phyloP scores from a whole-genome alignment of 53 echinoderm and acorn worm genomes.

The Holothuria scabra region DNA sequence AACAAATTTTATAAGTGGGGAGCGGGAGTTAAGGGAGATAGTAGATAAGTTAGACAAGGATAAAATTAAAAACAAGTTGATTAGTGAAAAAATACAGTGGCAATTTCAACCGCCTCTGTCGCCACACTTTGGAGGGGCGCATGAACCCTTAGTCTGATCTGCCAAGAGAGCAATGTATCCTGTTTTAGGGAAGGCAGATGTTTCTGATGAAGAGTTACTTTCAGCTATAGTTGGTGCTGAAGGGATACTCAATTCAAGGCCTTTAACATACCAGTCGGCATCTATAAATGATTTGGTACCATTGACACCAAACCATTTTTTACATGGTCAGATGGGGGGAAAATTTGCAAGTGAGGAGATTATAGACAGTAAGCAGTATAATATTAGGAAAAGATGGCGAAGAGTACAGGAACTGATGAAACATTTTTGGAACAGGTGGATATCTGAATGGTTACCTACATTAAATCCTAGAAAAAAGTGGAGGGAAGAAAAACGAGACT shows the following conservation, averaged over 20 bases:
- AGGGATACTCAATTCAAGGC: slow-evolving; percentile 46
- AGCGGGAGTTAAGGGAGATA: slow-evolving; percentile 39
- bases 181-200: slow-evolving; percentile 31
- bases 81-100: slow-evolving; percentile 29
- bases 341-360: slow-evolving; percentile 35
- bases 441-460: slow-evolving; percentile 45
- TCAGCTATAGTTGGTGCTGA: slow-evolving; percentile 47
- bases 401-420: slow-evolving; percentile 37
- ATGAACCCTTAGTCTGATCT: slow-evolving; percentile 31
- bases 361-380: slow-evolving; percentile 15
- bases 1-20: slow-evolving; percentile 33
- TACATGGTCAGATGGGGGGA: slow-evolving; percentile 47
- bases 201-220: slow-evolving; percentile 38
- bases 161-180: slow-evolving; percentile 48
- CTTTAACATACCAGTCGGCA: slow-evolving; percentile 40
- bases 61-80: slow-evolving; percentile 14
- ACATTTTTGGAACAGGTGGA: slow-evolving; percentile 48
- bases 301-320: slow-evolving; percentile 35
- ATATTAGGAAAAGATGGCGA: slow-evolving; percentile 37
- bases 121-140: slow-evolving; percentile 46
- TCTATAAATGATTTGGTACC: slow-evolving; percentile 35
- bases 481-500: slow-evolving; percentile 38
- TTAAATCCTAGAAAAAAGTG: slow-evolving; percentile 45
- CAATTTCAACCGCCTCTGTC: no score
- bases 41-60: slow-evolving; percentile 12